These are phyloP conservation scores for Carassius auratus DNA, from an alignment of 2,113 vertebrate species.

Conservation along the genomic window DNA sequence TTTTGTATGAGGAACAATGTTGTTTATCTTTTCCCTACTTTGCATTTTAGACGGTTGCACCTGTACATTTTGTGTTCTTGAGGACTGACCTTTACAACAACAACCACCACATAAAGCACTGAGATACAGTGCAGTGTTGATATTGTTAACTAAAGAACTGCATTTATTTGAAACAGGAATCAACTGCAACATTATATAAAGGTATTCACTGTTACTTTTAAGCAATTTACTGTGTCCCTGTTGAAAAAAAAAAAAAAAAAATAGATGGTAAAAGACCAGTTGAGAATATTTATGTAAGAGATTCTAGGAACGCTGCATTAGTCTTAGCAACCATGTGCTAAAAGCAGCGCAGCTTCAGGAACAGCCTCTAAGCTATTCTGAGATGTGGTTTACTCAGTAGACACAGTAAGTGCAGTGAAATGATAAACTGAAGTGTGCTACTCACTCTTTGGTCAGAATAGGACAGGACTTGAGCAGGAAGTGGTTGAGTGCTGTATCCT, in stretches of 20 bases:
- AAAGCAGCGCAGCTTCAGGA: neutral
- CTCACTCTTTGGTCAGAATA: slow-evolving; percentile 98
- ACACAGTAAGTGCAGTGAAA: neutral
- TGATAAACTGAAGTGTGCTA: slow-evolving; percentile 47
- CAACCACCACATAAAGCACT: neutral
- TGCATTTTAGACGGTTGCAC: neutral
- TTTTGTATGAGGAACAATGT: neutral
- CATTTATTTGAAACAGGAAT: neutral
- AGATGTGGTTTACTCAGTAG: slow-evolving; percentile 8
- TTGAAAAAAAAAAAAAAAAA: neutral
- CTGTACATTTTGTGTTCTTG: neutral
- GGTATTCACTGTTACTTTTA: neutral
- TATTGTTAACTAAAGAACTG: neutral
- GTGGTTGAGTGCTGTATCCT: slow-evolving; percentile 87
- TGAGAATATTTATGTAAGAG: neutral
- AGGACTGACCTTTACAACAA: neutral
- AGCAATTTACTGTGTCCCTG: neutral
- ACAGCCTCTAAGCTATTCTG: slow-evolving; percentile 1
- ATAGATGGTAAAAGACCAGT: too few species aligned
- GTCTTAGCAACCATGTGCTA: slow-evolving; percentile 12
- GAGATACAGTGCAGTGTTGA: neutral
- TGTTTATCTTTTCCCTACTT: neutral
- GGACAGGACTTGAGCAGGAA: slow-evolving; percentile 95
- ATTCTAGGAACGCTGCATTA: neutral
- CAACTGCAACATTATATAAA: neutral